phyloP scores from a whole-genome alignment of 2,888 invertebrate species.

The Phragmatobia fuliginosa region DNA sequence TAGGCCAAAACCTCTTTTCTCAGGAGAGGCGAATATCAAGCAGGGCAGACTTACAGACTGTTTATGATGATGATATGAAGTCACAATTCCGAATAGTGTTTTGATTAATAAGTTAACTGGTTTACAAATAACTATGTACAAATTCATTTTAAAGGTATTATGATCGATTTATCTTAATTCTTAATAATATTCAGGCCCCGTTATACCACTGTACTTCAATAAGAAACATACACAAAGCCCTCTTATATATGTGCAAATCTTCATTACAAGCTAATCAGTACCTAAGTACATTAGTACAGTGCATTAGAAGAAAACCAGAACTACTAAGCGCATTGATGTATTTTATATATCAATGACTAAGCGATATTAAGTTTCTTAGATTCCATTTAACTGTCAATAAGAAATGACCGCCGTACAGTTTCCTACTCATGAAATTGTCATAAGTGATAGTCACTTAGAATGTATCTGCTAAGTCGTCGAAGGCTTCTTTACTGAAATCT shows the following conservation, averaged over 20 bases:
- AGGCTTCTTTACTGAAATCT: conserved; percentile 57
- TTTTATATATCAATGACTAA: too few relatives aligned
- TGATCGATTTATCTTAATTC: background rate
- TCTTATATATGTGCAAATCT: background rate
- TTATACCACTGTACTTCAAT: background rate
- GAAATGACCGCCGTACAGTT: conserved; percentile 31
- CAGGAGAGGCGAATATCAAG: too few relatives aligned
- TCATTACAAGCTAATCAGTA: background rate
- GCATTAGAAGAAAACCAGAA: background rate
- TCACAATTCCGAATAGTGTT: too few relatives aligned
- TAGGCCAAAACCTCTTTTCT: too few relatives aligned
- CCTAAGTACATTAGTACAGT: too few relatives aligned
- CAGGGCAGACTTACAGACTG: too few relatives aligned
- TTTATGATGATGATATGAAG: too few relatives aligned
- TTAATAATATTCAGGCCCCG: background rate
- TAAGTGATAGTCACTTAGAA: conserved; percentile 51
- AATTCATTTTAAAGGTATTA: too few relatives aligned
- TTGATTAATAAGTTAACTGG: too few relatives aligned
- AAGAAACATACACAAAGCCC: background rate
- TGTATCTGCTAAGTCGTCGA: conserved; percentile 50
- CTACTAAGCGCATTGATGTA: too few relatives aligned
- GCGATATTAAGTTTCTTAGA: conserved; percentile 30
- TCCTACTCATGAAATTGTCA: conserved; percentile 43
- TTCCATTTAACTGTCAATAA: conserved; percentile 29
- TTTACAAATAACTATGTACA: too few relatives aligned